These are phyloP conservation scores for Leistus spinibarbis DNA, from an alignment of 2,888 invertebrate species.

Conservation along the genomic window DNA sequence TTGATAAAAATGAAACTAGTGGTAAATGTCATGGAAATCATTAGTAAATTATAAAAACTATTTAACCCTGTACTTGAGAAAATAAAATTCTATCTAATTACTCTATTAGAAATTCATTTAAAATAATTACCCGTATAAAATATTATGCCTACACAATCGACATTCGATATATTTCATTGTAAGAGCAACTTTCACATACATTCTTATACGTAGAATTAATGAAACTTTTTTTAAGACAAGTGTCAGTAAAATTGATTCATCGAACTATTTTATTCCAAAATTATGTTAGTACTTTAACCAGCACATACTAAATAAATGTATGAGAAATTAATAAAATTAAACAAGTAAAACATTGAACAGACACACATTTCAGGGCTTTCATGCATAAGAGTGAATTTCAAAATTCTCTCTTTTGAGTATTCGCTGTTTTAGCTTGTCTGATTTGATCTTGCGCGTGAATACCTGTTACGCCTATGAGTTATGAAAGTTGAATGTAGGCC, in stretches of 20 bases:
- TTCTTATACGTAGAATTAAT: not conserved
- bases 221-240: not conserved
- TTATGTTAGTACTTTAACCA: too few species aligned
- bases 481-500: not conserved
- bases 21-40: conserved; percentile 1
- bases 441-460: too few species aligned
- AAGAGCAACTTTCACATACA: not conserved
- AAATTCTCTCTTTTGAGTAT: too few species aligned
- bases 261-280: too few species aligned
- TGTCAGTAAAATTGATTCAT: too few species aligned
- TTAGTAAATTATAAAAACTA: not conserved
- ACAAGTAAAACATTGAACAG: too few species aligned
- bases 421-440: too few species aligned
- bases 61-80: conserved; percentile 23
- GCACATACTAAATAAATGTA: too few species aligned
- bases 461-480: too few species aligned
- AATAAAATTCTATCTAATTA: conserved; percentile 2
- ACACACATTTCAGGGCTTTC: too few species aligned
- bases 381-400: too few species aligned
- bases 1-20: not conserved
- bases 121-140: conserved; percentile 6
- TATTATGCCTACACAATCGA: not conserved
- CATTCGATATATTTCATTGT: not conserved
- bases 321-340: too few species aligned
- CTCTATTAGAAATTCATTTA: not conserved